phyloP scores from a whole-genome alignment of 1,140 invertebrate species.

The roundworm (Caenorhabditis elegans) region DNA sequence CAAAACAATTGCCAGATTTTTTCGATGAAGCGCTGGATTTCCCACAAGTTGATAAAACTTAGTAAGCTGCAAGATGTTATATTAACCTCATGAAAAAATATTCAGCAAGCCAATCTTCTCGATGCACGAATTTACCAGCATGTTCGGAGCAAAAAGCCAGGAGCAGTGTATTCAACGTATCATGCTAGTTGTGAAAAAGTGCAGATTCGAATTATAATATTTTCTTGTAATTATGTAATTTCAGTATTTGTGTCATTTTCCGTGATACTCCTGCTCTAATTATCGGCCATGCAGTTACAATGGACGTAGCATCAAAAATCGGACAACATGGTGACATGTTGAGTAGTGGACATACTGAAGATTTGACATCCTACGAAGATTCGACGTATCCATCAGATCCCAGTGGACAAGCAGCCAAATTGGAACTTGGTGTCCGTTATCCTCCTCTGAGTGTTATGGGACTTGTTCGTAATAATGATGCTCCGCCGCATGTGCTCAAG shows the following conservation, averaged over 20 bases:
- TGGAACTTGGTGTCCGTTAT: conserved; percentile 31
- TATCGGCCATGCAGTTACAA: conserved; percentile 3
- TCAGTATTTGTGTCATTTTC: neutral
- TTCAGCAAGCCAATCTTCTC: conserved; percentile 22
- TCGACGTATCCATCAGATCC: neutral
- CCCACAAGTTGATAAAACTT: neutral
- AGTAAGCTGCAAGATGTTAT: neutral
- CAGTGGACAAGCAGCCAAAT: neutral
- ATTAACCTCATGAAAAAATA: neutral
- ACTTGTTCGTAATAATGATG: neutral
- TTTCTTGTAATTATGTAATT: neutral
- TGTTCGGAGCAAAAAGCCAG: conserved; percentile 12
- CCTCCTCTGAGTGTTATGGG: conserved; percentile 29
- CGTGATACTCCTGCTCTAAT: neutral
- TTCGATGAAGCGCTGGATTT: neutral
- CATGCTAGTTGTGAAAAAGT: conserved; percentile 24
- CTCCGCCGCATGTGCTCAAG: neutral
- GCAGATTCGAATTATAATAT: no score
- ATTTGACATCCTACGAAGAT: neutral
- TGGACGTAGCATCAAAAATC: neutral
- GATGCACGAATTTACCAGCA: neutral
- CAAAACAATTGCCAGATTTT: neutral
- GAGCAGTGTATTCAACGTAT: conserved; percentile 6
- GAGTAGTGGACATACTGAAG: neutral
- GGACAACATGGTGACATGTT: neutral